Evolutionary conservation across 2,888 invertebrate genomes (phyloP).

Genomic region (Zaprionus lineosus): DNA sequence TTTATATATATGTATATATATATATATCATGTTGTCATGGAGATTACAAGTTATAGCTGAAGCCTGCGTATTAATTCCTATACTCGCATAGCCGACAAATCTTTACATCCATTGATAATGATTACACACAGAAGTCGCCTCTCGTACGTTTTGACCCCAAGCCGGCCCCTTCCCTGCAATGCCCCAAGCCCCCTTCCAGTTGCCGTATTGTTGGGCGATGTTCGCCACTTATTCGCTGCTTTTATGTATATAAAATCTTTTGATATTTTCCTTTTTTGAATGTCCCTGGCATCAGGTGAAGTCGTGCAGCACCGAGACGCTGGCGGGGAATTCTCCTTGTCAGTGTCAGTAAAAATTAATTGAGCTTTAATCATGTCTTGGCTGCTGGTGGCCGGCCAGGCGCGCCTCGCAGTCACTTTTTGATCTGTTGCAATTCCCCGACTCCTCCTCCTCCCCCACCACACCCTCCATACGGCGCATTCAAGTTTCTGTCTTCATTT

Average conservation of each 20-base stretch:
- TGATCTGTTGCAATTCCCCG: constrained; percentile 43
- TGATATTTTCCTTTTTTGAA: too few relatives aligned
- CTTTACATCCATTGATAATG: constrained; percentile 21
- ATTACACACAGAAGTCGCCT: constrained; percentile 9
- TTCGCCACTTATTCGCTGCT: too few relatives aligned
- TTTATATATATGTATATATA: too few relatives aligned
- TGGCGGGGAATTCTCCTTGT: constrained; percentile 42
- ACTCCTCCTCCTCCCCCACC: constrained; percentile 23
- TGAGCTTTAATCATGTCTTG: constrained; percentile 71
- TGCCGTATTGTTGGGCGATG: too few relatives aligned
- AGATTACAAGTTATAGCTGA: constrained; percentile 39
- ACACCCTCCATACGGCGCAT: too few relatives aligned
- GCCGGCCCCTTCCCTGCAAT: neutral
- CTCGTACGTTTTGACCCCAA: too few relatives aligned
- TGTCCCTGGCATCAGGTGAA: constrained; percentile 53
- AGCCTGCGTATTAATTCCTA: too few relatives aligned
- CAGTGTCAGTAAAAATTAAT: constrained; percentile 59
- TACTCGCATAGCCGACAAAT: too few relatives aligned
- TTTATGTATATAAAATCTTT: too few relatives aligned
- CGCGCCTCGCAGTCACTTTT: constrained; percentile 44
- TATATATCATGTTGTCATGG: constrained; percentile 24
- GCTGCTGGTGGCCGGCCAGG: constrained; percentile 24
- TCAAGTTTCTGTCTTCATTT: constrained; percentile 23
- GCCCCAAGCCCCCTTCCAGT: neutral
- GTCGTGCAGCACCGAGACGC: constrained; percentile 1